These are phyloP conservation scores for Xiphophorus couchianus DNA, from an alignment of 2,113 vertebrate species.

Conservation along the genomic window DNA sequence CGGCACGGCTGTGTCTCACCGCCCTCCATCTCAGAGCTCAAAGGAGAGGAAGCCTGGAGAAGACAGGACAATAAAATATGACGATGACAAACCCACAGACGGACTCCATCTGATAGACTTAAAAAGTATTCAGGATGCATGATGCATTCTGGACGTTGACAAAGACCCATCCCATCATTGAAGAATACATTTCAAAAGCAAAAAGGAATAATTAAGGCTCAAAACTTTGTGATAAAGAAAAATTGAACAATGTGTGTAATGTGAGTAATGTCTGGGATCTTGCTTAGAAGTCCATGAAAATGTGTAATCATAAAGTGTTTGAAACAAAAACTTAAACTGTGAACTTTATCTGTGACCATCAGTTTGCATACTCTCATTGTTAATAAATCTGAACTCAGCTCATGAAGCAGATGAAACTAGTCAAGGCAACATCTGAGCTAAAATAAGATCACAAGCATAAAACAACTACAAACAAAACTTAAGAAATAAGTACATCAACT, in stretches of 20 bases:
- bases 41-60: conserved; percentile 61
- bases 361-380: too few relatives aligned
- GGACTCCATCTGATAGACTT: conserved; percentile 54
- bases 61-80: conserved; percentile 37
- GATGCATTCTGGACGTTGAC: conserved; percentile 12
- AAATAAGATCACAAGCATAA: too few relatives aligned
- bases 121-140: conserved; percentile 12
- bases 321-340: too few relatives aligned
- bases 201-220: background rate
- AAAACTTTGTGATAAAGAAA: background rate
- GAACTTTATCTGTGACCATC: too few relatives aligned
- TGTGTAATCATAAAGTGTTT: too few relatives aligned
- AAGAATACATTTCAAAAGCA: background rate
- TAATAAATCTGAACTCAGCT: too few relatives aligned
- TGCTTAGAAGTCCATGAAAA: too few relatives aligned
- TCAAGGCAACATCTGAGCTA: too few relatives aligned
- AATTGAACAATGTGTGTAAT: background rate
- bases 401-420: too few relatives aligned
- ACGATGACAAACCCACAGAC: conserved; percentile 55
- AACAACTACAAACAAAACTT: too few relatives aligned
- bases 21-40: conserved; percentile 67
- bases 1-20: conserved; percentile 47
- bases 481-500: too few relatives aligned
- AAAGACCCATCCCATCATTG: conserved; percentile 10
- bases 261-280: too few relatives aligned